Base-by-base conservation (phyloP, 64 coral and sea anemone species). In the Dendronephthya gigantea region DNA sequence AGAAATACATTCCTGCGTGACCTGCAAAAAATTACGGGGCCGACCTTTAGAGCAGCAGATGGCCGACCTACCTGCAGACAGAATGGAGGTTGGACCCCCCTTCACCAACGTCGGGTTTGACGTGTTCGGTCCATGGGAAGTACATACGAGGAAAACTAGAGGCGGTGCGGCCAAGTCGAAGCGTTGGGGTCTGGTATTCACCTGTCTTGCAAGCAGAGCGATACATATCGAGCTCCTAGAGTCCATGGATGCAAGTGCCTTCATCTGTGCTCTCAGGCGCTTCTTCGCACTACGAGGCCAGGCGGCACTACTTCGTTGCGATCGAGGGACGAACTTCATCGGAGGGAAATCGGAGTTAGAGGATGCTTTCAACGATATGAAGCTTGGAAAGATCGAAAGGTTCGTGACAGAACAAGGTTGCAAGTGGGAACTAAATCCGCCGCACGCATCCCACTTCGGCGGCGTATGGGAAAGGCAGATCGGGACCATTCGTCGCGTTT, bases 71-170 rank as follows among this genome's bases (percentile, higher is more conserved):
- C 66, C 66, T 22, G 66, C 66, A n/a, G 66, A 70, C 30, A 70
- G 66, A 32, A 25, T 70, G 30, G 66, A 70, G 27, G 30, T 22
- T n/a, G 66, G 66, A 7, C 66, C 66, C 7, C 66, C 66, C 66
- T 70, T 70, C n/a, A n/a, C 66, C 7, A 70, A 32, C 66, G n/a
- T 70, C 17, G 66, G 66, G 30, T n/a, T 70, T 70, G 66, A 70
- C n/a, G 66, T 70, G 66, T 70, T 70, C 27, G 66, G 66, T 11
- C 66, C 66, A n/a, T 70, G 66, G 66, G 66, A 70, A 70, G 30
- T 70, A 9, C 66, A 70, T 8, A 25, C 66, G 27, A 70, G 66
- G 30, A 70, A 32, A 70, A 70, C 66, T 8, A 70, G 66, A 32
- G 66, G 66, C 29, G 66, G 66, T 70, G 66, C 29, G 25, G 66